These are phyloP conservation scores for Tuberolachnus salignus DNA, from an alignment of 2,888 invertebrate genomes.

Conservation along the genomic window DNA sequence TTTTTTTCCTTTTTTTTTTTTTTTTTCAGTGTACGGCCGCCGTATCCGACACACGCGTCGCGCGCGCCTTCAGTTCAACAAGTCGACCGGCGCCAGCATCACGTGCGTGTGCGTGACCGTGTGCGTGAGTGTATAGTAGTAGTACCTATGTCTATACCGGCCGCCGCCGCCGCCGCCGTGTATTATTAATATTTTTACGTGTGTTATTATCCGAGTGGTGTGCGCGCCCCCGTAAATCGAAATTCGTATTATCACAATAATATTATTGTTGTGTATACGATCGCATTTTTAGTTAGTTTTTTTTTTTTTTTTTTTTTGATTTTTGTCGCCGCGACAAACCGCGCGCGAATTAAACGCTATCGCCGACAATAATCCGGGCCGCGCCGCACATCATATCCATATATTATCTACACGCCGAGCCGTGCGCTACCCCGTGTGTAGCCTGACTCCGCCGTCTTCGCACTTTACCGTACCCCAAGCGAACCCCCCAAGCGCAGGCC, in stretches of 20 bases:
- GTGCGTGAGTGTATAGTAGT: slow-evolving; percentile 45
- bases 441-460: slow-evolving; percentile 34
- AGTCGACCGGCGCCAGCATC: slow-evolving; percentile 55
- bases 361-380: too few species aligned
- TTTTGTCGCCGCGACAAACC: too few species aligned
- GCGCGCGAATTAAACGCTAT: too few species aligned
- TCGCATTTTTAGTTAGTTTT: too few species aligned
- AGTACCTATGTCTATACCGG: not conserved
- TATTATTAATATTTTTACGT: not conserved
- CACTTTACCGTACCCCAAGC: slow-evolving; percentile 14
- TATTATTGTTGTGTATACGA: not conserved
- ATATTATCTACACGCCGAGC: slow-evolving; percentile 11
- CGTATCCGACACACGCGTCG: slow-evolving; percentile 54
- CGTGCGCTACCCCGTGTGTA: not conserved
- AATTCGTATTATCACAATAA: not conserved
- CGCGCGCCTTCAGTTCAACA: slow-evolving; percentile 54
- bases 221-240: not conserved
- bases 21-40: slow-evolving; percentile 49
- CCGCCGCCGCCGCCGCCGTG: too few species aligned
- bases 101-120: slow-evolving; percentile 53
- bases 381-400: too few species aligned
- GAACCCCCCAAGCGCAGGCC: slow-evolving; percentile 47
- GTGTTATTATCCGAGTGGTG: not conserved
- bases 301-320: too few species aligned
- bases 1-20: too few species aligned